Conservation (phyloP, 2,113 vertebrate genomes). For the Corythornis vintsioides region DNA sequence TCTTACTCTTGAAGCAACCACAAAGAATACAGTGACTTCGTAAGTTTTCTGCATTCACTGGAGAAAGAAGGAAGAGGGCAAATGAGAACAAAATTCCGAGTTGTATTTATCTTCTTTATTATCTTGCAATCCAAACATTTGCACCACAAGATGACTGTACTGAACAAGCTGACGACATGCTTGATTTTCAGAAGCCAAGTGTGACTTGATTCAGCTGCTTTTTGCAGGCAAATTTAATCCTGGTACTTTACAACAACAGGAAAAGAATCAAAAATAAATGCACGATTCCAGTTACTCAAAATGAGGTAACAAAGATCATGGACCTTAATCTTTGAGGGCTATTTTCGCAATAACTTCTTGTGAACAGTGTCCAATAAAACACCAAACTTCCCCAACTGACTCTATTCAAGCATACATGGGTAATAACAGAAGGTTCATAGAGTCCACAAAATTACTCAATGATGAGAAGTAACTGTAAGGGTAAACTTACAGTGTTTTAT, state of each 20-base stretch:
- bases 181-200: not conserved
- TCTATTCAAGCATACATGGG: not conserved
- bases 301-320: not conserved
- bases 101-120: not conserved
- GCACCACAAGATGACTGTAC: not conserved
- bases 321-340: not conserved
- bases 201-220: not conserved
- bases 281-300: not conserved
- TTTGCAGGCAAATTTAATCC: not conserved
- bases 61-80: not conserved
- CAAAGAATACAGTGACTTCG: not conserved
- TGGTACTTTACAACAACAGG: not conserved
- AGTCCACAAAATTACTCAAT: not conserved
- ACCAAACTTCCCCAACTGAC: not conserved
- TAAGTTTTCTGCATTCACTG: not conserved
- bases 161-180: not conserved
- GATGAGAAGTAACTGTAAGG: not conserved
- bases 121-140: not conserved
- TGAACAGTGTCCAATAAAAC: not conserved
- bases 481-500: not conserved
- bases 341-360: not conserved
- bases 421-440: not conserved
- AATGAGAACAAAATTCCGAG: not conserved
- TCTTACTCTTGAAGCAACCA: not conserved
- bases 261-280: not conserved